Evolutionary conservation across 1,140 invertebrate genomes (phyloP).

Genomic region (Pentalonia nigronervosa): DNA sequence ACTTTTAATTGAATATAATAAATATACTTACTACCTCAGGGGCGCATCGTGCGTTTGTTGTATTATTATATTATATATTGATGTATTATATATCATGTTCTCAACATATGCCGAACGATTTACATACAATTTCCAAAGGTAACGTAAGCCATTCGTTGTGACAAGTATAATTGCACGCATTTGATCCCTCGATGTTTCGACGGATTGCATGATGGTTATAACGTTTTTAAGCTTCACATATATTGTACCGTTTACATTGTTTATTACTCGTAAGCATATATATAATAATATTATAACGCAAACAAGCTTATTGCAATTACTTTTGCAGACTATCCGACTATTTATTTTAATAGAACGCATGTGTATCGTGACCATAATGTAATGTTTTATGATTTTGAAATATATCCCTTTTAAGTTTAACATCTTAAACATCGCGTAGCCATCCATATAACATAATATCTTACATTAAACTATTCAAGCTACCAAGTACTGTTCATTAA

Average conservation of each 20-base stretch:
- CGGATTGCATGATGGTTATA: not conserved
- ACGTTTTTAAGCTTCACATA: not conserved
- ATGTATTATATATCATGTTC: not conserved
- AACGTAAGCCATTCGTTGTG: not conserved
- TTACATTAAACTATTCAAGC: not conserved
- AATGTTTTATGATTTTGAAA: not conserved
- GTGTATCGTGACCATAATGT: not conserved
- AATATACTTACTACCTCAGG: not conserved
- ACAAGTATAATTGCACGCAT: not conserved
- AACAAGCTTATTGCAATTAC: not conserved
- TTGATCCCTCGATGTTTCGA: not conserved
- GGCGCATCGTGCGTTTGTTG: not conserved
- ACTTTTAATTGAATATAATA: not conserved
- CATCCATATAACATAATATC: not conserved
- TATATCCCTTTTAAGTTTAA: not conserved
- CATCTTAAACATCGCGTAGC: not conserved
- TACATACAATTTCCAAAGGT: not conserved
- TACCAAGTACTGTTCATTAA: not conserved
- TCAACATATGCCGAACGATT: not conserved
- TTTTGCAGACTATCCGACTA: not conserved
- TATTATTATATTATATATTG: not conserved
- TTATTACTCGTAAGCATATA: not conserved
- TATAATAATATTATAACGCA: not conserved
- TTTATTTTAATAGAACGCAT: not conserved
- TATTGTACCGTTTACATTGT: not conserved